Conservation (phyloP, 2,113 vertebrate genomes). For the Menidia beryllina region DNA sequence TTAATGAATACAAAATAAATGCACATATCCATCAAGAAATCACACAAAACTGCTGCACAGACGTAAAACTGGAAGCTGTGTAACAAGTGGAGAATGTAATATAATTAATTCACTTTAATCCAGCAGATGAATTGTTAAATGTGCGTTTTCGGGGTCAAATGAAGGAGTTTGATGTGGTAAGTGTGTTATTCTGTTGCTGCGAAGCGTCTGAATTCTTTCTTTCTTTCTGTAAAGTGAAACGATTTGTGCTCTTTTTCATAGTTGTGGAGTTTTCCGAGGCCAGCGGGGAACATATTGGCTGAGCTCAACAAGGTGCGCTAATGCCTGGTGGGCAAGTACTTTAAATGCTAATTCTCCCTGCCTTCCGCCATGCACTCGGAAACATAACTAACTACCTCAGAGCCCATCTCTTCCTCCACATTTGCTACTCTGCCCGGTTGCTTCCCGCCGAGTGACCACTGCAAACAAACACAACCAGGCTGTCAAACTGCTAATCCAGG, state of each 20-base stretch:
- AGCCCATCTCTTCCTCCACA: constrained; percentile 63
- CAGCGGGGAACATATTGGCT: constrained; percentile 70
- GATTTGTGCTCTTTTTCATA: constrained; percentile 5
- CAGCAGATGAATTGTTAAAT: not conserved
- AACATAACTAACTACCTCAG: constrained; percentile 62
- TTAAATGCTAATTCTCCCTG: constrained; percentile 80
- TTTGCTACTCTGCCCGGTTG: constrained; percentile 34
- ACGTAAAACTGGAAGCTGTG: too few species aligned
- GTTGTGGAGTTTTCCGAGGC: constrained; percentile 45
- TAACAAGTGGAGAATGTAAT: too few species aligned
- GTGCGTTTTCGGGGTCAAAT: not conserved
- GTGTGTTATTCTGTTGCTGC: not conserved
- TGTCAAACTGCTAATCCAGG: constrained; percentile 69
- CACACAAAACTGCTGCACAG: too few species aligned
- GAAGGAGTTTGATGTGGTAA: not conserved
- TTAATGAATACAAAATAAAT: too few species aligned
- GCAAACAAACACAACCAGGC: constrained; percentile 52
- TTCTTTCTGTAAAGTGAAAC: constrained; percentile 3
- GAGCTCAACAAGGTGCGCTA: constrained; percentile 74
- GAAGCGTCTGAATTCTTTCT: constrained; percentile 6
- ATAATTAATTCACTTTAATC: not conserved
- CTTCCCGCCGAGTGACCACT: constrained; percentile 51
- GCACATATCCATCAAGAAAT: too few species aligned
- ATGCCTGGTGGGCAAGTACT: constrained; percentile 73
- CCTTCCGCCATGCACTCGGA: constrained; percentile 35